Conservation (phyloP, 2,888 invertebrate genomes). For the Cosmia pyralina region DNA sequence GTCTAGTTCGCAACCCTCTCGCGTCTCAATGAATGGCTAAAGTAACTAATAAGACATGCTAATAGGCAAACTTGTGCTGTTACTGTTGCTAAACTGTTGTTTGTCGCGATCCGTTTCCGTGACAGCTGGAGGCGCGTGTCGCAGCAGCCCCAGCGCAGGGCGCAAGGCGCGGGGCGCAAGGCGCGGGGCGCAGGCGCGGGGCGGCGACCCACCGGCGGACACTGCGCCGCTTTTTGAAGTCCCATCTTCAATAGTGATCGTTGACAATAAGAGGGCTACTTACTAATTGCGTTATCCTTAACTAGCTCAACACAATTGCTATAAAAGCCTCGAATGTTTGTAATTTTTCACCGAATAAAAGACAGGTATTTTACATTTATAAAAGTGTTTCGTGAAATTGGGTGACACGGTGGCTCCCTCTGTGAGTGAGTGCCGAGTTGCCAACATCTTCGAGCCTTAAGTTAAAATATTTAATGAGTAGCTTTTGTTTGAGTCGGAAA, state of each 20-base stretch:
- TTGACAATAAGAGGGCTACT: neutral
- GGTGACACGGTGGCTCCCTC: neutral
- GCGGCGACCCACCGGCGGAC: neutral
- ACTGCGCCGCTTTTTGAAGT: neutral
- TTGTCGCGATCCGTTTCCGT: constrained; percentile 54
- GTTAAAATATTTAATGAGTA: too few relatives aligned
- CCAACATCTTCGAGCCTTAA: neutral
- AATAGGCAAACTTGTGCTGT: constrained; percentile 68
- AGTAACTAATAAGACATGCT: constrained; percentile 66
- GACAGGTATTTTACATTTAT: constrained; percentile 18
- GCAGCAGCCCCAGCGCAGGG: too few relatives aligned
- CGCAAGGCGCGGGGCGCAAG: neutral
- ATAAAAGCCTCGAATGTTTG: constrained; percentile 64
- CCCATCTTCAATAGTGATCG: neutral
- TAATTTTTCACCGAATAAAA: constrained; percentile 53
- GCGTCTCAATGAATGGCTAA: constrained; percentile 32
- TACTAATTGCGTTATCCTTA: neutral
- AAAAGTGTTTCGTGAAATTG: neutral
- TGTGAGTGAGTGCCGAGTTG: too few relatives aligned
- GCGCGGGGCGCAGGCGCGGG: too few relatives aligned
- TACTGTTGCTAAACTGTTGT: constrained; percentile 70
- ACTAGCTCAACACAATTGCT: constrained; percentile 55
- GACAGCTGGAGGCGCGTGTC: too few relatives aligned
- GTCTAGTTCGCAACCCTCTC: neutral
- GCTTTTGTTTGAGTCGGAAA: too few relatives aligned